Evolutionary conservation across 2,113 vertebrate species (phyloP), one percentile per base, ranked within the genome.

Genomic region (Notechis scutatus): DNA sequence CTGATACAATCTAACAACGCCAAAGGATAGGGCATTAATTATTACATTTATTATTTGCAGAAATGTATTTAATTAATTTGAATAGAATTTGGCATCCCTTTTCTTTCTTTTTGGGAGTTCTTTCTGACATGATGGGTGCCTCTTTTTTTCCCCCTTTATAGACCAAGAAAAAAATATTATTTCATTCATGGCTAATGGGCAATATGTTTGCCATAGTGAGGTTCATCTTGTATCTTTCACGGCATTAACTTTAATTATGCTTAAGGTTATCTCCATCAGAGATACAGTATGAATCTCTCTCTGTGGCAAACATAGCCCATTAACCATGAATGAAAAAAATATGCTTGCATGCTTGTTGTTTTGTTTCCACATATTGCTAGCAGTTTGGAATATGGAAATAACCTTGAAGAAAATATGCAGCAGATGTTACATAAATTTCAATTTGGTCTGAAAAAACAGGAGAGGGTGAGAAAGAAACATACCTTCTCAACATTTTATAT

Each of bases 1-100:
- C 88, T 21, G 74, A 93, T 85, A 57, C 42, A 94, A 42, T 52
- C 95, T 29, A 89, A 26, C 56, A 18, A 89, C 96, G 93, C 81
- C 45, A 45, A 64, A 29, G 15, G 29, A 47, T 64, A 64, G 54
- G 20, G 5, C 21, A 23, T 29, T 91, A 54, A 34, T 88, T 88
- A 21, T 91, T 81, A 81, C 34, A 39, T 39, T 81, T 81, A 81
- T 90, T 47, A 90, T 91, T 81, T 86, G 91, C 55, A 64, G 89
- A 45, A 88, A 95, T 92, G 50, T 87, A 64, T 29, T 34, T 34
- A 39, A 21, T 11, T 39, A n/a, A 11, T 87, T 85, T 87, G 59
- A 92, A 61, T 87, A 87, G 81, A 86, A 92, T 11, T 12, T n/a
- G 42, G 90, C 23, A 45, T 23, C 29, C 7, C 50, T 55, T 90